These are phyloP conservation scores for Poicephalus gulielmi DNA, from an alignment of 2,113 vertebrate species.

Conservation along the genomic window DNA sequence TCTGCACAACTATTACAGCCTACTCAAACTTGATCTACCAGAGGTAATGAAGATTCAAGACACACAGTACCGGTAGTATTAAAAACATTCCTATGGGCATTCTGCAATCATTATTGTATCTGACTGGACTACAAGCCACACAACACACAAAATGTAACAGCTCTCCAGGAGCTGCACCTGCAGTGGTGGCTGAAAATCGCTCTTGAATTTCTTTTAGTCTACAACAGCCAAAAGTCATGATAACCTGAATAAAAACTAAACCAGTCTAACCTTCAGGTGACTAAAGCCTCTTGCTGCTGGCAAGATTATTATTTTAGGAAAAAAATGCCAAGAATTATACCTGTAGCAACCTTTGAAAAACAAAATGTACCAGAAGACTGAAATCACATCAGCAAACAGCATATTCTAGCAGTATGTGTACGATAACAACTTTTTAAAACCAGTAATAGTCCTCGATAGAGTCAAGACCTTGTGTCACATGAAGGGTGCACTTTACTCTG, in stretches of 20 bases:
- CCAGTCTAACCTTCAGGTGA: background rate
- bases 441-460: accelerated
- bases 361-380: background rate
- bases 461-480: background rate
- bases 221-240: background rate
- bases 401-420: background rate
- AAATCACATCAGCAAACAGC: accelerated
- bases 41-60: background rate
- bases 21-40: background rate
- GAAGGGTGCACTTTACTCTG: background rate
- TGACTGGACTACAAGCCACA: background rate
- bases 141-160: background rate
- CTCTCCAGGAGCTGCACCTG: background rate
- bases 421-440: background rate
- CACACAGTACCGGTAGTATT: background rate
- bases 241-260: background rate
- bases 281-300: background rate
- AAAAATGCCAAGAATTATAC: background rate
- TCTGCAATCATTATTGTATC: background rate
- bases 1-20: background rate
- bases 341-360: background rate
- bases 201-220: background rate
- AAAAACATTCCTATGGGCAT: background rate
- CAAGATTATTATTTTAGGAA: background rate
- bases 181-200: background rate